A percentile compares a stretch with the other conserved stretches of the same genome.
Evolutionary conservation across 2,888 invertebrate genomes (phyloP).

Genomic region (Rhamnusium bicolor): DNA sequence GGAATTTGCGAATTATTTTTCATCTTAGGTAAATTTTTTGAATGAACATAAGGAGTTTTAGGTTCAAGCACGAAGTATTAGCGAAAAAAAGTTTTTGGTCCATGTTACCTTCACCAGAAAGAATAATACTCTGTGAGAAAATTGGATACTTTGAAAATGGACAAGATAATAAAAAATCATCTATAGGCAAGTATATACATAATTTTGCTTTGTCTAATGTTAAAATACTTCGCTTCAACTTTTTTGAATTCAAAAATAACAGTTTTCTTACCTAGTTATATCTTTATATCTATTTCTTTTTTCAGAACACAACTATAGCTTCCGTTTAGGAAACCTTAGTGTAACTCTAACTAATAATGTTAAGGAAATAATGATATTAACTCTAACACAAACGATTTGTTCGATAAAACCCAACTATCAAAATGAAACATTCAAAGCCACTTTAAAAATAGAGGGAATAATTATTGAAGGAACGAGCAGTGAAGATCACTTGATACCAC

Average conservation of each 20-base stretch:
- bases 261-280: too few species aligned
- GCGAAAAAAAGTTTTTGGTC: slow-evolving; percentile 72
- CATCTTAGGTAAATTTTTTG: slow-evolving; percentile 19
- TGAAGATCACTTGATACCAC: slow-evolving; percentile 82
- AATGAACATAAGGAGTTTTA: slow-evolving; percentile 66
- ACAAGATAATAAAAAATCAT: slow-evolving; percentile 48
- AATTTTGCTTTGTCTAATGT: too few species aligned
- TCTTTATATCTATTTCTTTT: slow-evolving; percentile 21
- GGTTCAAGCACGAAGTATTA: slow-evolving; percentile 77
- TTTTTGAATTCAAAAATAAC: too few species aligned
- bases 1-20: too few species aligned
- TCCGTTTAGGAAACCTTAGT: slow-evolving; percentile 83
- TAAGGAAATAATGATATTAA: slow-evolving; percentile 81
- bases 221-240: too few species aligned
- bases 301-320: slow-evolving; percentile 83
- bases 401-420: slow-evolving; percentile 63
- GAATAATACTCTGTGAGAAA: slow-evolving; percentile 66
- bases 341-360: slow-evolving; percentile 79
- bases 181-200: slow-evolving; percentile 51
- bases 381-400: slow-evolving; percentile 78
- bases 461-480: slow-evolving; percentile 83
- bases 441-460: slow-evolving; percentile 78
- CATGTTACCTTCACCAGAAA: slow-evolving; percentile 68
- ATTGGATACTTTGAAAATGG: slow-evolving; percentile 63
- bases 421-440: slow-evolving; percentile 58